Base-by-base conservation (phyloP, 1,140 invertebrate species). In the Oreohelix idahoensis region DNA sequence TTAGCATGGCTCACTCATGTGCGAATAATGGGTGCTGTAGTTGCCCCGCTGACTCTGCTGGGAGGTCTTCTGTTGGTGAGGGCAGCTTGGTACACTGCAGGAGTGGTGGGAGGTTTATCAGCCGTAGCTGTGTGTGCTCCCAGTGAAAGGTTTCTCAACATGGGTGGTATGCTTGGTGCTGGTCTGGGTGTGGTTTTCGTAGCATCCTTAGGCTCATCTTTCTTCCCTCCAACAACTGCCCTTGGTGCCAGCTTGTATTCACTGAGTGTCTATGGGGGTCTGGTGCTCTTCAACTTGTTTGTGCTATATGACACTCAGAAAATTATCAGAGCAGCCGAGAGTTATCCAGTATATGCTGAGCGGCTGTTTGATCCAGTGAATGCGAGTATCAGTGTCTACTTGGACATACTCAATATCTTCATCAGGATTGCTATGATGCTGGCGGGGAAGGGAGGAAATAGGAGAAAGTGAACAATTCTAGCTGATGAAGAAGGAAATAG, bases 391-490 rank as follows among this genome's bases (percentile, higher is more conserved):
- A 95, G 96, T 4, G 97, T 99, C 86, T 99, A 99, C 91, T 92
- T 99, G 94, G 98, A 99, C 90, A 96, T 96, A 0, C 89, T 99
- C n/a, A 99, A 99, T 92, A 99, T 99, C 88, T 99, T 99, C 92
- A 96, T 99, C 87, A 94, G 98, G 86, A 96, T 99, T 89, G 96
- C 96, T 0, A 95, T 95, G 87, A 98, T 99, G 84, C 90, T 99
- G 84, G 95, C 96, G 35, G 95, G 95, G 85, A 95, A 96, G n/a
- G n/a, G n/a, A n/a, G n/a, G n/a, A 42, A 87, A 87, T 74, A 91
- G 89, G 85, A 91, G 89, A 82, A 82, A 82, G 39, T 82, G 51
- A 82, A 36, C 39, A 0, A n/a, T 42, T n/a, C n/a, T n/a, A n/a
- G n/a, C n/a, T n/a, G n/a, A n/a, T n/a, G n/a, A n/a, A n/a, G n/a